Percentiles rank a stretch among this genome's conserved stretches.
Evolutionary conservation across 1,140 invertebrate genomes (phyloP).

Genomic region (Papilio polyxenes): DNA sequence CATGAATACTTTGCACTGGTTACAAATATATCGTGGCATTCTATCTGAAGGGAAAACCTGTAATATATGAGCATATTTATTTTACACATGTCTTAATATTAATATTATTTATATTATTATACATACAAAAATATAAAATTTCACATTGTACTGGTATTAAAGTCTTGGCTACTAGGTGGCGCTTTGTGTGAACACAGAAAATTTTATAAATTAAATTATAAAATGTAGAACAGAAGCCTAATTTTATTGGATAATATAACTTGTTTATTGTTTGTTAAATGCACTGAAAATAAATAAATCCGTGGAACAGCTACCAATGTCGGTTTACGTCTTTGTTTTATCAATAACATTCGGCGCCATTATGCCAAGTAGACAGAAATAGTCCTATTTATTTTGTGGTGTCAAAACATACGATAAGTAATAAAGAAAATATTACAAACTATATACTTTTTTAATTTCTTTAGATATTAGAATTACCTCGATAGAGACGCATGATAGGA

Average conservation of each 20-base stretch:
- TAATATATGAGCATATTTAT: slow-evolving; percentile 46
- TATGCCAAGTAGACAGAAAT: slow-evolving; percentile 53
- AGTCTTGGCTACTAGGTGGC: slow-evolving; percentile 54
- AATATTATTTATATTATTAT: not conserved
- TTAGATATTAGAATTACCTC: slow-evolving; percentile 82
- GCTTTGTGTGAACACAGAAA: slow-evolving; percentile 39
- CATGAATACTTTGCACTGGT: slow-evolving; percentile 84
- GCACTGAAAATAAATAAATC: not conserved
- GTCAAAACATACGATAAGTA: slow-evolving; percentile 43
- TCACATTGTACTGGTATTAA: not conserved
- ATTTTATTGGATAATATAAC: not conserved
- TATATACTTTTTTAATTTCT: slow-evolving; percentile 14
- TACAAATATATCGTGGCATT: slow-evolving; percentile 87
- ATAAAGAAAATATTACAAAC: slow-evolving; percentile 7
- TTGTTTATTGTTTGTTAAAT: not conserved
- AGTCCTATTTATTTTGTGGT: slow-evolving; percentile 51
- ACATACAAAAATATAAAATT: not conserved
- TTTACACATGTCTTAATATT: slow-evolving; percentile 12
- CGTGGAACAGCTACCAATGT: not conserved
- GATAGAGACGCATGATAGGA: slow-evolving; percentile 87
- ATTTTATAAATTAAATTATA: slow-evolving; percentile 8
- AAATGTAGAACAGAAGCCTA: not conserved
- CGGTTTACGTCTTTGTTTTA: slow-evolving; percentile 29
- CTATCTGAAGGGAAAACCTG: slow-evolving; percentile 87
- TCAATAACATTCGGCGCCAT: slow-evolving; percentile 54